Evolutionary conservation across 2,888 invertebrate species (phyloP).

Genomic region (Eupeodes luniger): DNA sequence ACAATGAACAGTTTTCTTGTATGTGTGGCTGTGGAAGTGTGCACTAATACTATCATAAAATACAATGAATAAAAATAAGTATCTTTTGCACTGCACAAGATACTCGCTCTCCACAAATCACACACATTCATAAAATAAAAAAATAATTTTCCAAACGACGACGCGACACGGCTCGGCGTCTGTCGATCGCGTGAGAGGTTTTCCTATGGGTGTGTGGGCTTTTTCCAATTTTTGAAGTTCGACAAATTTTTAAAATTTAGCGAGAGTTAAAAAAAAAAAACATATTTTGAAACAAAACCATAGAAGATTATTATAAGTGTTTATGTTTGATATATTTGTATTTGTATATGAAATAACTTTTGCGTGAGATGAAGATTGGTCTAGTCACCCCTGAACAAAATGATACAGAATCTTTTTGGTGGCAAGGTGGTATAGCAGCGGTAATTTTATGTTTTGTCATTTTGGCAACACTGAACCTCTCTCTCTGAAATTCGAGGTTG

Average conservation of each 20-base stretch:
- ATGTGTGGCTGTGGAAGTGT: slow-evolving; percentile 52
- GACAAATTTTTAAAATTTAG: slow-evolving; percentile 42
- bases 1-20: slow-evolving; percentile 71
- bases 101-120: slow-evolving; percentile 50
- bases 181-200: slow-evolving; percentile 33
- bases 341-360: slow-evolving; percentile 67
- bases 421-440: slow-evolving; percentile 75
- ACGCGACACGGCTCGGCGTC: too few relatives aligned
- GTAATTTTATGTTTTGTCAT: slow-evolving; percentile 76
- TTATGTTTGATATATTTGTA: slow-evolving; percentile 20
- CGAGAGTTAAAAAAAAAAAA: slow-evolving; percentile 37
- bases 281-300: background rate
- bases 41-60: slow-evolving; percentile 49
- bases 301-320: background rate
- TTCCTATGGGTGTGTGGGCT: slow-evolving; percentile 13
- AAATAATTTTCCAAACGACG: slow-evolving; percentile 32
- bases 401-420: slow-evolving; percentile 75
- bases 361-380: slow-evolving; percentile 77
- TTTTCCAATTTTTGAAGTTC: slow-evolving; percentile 52
- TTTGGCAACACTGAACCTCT: slow-evolving; percentile 69
- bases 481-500: slow-evolving; percentile 65
- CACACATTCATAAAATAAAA: slow-evolving; percentile 2
- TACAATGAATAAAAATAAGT: slow-evolving; percentile 35
- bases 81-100: slow-evolving; percentile 56
- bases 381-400: slow-evolving; percentile 79